Evolutionary conservation across 2,888 invertebrate species (phyloP), one percentile per base, ranked within the genome.

Genomic region (Apomyelois bistriatella): DNA sequence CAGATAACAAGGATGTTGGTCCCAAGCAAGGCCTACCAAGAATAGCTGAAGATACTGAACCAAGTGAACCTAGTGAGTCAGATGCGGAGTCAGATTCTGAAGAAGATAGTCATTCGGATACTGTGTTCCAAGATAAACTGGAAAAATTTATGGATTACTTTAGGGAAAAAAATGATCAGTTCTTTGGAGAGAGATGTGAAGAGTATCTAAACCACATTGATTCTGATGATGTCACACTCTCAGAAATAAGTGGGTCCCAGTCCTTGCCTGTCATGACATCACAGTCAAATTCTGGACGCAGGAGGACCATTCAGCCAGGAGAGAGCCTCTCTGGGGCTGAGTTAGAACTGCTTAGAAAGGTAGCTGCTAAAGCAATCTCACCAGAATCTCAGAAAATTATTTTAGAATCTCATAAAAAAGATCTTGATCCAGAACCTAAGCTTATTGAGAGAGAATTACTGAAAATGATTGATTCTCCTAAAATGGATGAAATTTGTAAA

Each of bases 121-220:
- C 89, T 55, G 92, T 94, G 58, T 92, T 95, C 59, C 89, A 93
- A 57, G 95, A 95, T 58, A 95, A 94, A 74, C 82, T 96, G 13
- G 94, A 94, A 57, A 92, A 93, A 57, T 91, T 93, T 48, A 94
- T 96, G 93, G 93, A 93, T 53, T 93, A 93, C 66, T 94, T 96
- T 69, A 92, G 92, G 65, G 85, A 90, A 40, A 94, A 93, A 72
- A 95, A 95, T 60, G 95, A 96, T 77, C 90, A 91, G 58, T 74
- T 94, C 17, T 92, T 94, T 64, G 85, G 91, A 58, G 91, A 92
- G 35, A 91, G 92, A 63, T 92, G 93, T 79, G 90, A 92, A 59
- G 92, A 93, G 58, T 93, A 92, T 67, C 82, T 93, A 46, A 88
- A 91, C 57, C 87, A 90, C 59, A 78, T 85, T 65, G 91, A 90